Evolutionary conservation across 2,113 vertebrate species (phyloP).

Genomic region (Dissostichus mawsoni): DNA sequence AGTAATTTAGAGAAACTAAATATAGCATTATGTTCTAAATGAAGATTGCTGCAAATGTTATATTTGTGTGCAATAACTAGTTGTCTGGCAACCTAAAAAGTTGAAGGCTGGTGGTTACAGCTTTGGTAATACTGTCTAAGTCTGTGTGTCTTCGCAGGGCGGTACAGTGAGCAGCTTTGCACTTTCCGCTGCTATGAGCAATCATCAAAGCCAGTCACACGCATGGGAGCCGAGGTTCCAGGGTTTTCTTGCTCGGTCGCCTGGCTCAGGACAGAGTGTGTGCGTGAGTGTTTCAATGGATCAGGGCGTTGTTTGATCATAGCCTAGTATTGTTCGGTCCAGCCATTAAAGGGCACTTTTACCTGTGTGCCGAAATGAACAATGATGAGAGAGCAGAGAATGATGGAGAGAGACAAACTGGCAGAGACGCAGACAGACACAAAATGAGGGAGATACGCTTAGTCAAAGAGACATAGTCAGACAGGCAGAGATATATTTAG

Average conservation of each 20-base stretch:
- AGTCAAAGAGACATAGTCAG: slow-evolving; percentile 12
- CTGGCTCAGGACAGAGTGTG: slow-evolving; percentile 33
- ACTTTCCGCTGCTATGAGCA: slow-evolving; percentile 80
- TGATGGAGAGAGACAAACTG: slow-evolving; percentile 4
- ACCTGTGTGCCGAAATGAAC: slow-evolving; percentile 30
- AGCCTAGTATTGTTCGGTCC: slow-evolving; percentile 36
- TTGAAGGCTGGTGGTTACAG: slow-evolving; percentile 50
- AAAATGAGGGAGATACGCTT: background rate
- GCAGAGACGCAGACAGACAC: background rate
- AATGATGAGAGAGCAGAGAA: slow-evolving; percentile 27
- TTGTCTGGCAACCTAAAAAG: slow-evolving; percentile 41
- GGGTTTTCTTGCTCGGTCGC: slow-evolving; percentile 57
- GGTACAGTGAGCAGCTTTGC: slow-evolving; percentile 79
- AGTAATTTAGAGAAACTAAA: slow-evolving; percentile 28
- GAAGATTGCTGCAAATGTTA: slow-evolving; percentile 4
- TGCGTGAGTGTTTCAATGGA: slow-evolving; percentile 45
- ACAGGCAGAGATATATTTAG: background rate
- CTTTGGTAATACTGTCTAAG: slow-evolving; percentile 58
- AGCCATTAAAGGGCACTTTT: slow-evolving; percentile 42
- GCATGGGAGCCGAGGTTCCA: slow-evolving; percentile 69
- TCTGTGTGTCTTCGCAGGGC: slow-evolving; percentile 69
- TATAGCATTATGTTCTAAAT: slow-evolving; percentile 14
- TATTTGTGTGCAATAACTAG: slow-evolving; percentile 5
- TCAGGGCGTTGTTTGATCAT: slow-evolving; percentile 62
- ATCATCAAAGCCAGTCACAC: slow-evolving; percentile 80